These are phyloP conservation scores for Peromyscus leucopus DNA, from an alignment of 2,113 vertebrate species.

Conservation along the genomic window DNA sequence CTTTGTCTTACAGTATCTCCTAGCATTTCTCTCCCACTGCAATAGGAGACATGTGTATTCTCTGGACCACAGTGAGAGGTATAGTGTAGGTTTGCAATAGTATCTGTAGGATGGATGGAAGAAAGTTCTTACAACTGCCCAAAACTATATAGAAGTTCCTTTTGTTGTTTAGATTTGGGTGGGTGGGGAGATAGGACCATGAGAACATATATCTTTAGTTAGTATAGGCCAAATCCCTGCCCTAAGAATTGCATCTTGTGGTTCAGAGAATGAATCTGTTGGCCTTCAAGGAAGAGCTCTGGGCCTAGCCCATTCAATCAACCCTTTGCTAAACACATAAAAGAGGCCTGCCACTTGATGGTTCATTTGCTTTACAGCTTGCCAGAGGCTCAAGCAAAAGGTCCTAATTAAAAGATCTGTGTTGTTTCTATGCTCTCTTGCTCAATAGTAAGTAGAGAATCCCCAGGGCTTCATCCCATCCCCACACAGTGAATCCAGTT, in stretches of 20 bases:
- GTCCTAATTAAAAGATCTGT: constrained; percentile 70
- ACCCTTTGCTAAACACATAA: constrained; percentile 70
- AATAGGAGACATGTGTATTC: neutral
- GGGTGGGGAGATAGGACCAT: neutral
- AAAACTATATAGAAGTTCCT: constrained; percentile 46
- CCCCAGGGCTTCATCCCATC: constrained; percentile 58
- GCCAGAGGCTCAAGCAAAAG: constrained; percentile 71
- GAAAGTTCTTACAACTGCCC: constrained; percentile 12
- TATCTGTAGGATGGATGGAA: neutral
- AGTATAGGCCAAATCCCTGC: constrained; percentile 7
- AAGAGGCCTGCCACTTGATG: constrained; percentile 76
- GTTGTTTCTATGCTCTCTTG: constrained; percentile 70
- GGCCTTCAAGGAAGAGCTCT: constrained; percentile 42
- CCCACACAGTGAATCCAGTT: constrained; percentile 45
- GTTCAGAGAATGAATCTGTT: constrained; percentile 62
- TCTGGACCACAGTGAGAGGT: neutral
- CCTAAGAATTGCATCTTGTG: constrained; percentile 48
- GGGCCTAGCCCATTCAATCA: constrained; percentile 46
- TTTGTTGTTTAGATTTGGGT: constrained; percentile 30
- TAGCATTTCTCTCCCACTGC: neutral
- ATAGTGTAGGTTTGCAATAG: neutral
- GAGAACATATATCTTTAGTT: neutral
- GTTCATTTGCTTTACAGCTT: constrained; percentile 76
- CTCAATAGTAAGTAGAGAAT: constrained; percentile 61
- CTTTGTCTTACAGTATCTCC: neutral